Percentiles rank a stretch among this genome's conserved stretches.
Evolutionary conservation across 2,113 vertebrate species (phyloP).

Genomic region (Cromileptes altivelis): DNA sequence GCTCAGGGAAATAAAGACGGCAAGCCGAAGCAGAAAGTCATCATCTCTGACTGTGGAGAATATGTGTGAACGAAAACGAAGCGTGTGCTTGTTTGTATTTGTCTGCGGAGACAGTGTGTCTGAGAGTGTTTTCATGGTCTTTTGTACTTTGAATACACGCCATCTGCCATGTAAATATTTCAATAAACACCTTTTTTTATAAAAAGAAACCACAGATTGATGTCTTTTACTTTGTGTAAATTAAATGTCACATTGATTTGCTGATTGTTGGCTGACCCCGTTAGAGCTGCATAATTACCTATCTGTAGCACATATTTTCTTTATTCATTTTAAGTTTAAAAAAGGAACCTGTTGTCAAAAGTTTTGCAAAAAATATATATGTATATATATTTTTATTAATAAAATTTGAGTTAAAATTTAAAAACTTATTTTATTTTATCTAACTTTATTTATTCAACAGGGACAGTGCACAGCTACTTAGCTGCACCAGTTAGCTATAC

Average conservation of each 20-base stretch:
- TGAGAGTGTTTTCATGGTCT: conserved; percentile 26
- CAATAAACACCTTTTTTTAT: conserved; percentile 76
- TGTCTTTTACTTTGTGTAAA: neutral
- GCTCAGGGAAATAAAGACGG: conserved; percentile 94
- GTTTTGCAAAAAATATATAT: neutral
- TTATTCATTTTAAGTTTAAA: no score
- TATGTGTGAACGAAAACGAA: conserved; percentile 81
- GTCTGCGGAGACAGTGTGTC: neutral
- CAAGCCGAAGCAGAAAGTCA: conserved; percentile 96
- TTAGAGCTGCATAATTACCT: neutral
- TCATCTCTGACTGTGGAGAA: conserved; percentile 96
- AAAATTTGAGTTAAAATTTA: neutral
- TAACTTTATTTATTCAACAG: no score
- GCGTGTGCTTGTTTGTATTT: conserved; percentile 3
- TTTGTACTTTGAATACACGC: conserved; percentile 46
- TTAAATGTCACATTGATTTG: neutral
- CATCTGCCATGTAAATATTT: conserved; percentile 84
- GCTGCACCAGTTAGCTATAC: no score
- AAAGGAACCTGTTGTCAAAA: neutral
- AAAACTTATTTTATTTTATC: no score
- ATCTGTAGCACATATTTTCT: neutral
- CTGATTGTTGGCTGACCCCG: neutral
- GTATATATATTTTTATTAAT: no score
- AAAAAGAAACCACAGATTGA: conserved; percentile 41
- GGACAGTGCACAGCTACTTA: no score